Evolutionary conservation across 2,888 invertebrate genomes (phyloP).

Genomic region (Lasioglossum vierecki): DNA sequence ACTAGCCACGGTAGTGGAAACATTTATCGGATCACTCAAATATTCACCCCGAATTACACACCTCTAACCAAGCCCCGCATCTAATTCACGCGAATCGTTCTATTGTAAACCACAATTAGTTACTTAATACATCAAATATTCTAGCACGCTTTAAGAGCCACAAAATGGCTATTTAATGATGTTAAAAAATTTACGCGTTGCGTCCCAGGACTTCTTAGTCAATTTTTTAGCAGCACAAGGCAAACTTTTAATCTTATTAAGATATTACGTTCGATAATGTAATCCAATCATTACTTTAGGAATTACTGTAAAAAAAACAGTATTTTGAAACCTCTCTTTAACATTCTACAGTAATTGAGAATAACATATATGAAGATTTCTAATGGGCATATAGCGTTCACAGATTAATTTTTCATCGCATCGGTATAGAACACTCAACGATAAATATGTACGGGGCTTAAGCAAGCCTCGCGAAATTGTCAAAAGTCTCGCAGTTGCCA

Average conservation of each 20-base stretch:
- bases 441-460: background rate
- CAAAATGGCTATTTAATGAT: background rate
- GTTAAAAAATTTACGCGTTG: rapidly evolving
- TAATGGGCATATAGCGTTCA: background rate
- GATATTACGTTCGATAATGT: background rate
- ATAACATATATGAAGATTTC: background rate
- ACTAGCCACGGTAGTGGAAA: background rate
- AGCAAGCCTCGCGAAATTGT: conserved; percentile 20
- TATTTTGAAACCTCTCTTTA: background rate
- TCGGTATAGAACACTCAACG: background rate
- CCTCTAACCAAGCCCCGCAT: background rate
- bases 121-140: background rate
- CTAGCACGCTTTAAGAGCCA: background rate
- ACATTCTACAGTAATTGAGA: background rate
- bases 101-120: background rate
- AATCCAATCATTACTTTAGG: background rate
- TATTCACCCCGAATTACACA: background rate
- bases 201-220: background rate
- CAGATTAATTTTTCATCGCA: background rate
- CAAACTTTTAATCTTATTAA: background rate
- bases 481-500: conserved; percentile 4
- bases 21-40: conserved; percentile 4
- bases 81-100: background rate
- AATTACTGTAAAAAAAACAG: background rate
- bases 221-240: background rate